A percentile compares a stretch with the other conserved stretches of the same genome.
These are phyloP conservation scores for Formica exsecta DNA, from an alignment of 1,140 invertebrate genomes.

Conservation along the genomic window DNA sequence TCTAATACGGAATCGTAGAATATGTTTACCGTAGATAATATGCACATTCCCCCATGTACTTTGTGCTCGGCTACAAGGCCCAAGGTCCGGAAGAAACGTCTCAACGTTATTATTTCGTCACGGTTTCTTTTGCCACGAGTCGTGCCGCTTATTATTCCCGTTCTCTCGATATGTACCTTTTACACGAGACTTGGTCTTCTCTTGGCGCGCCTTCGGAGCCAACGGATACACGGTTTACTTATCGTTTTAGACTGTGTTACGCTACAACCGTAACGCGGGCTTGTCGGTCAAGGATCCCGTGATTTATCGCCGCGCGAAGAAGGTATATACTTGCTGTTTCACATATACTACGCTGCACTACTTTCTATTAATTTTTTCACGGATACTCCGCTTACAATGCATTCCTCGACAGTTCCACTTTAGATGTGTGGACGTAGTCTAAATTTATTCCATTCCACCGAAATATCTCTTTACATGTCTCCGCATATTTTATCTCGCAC, in stretches of 20 bases:
- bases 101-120: too few relatives aligned
- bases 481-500: not conserved
- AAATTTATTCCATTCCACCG: not conserved
- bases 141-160: not conserved
- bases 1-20: too few relatives aligned
- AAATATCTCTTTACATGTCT: too few relatives aligned
- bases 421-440: not conserved
- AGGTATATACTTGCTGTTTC: conserved; percentile 9
- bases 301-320: conserved; percentile 52
- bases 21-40: too few relatives aligned
- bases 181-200: not conserved
- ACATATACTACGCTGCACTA: conserved; percentile 2
- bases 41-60: too few relatives aligned
- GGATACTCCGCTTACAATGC: not conserved
- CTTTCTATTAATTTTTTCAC: conserved; percentile 9
- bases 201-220: conserved; percentile 1
- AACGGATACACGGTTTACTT: conserved; percentile 20
- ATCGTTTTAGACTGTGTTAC: conserved; percentile 26
- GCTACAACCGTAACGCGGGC: not conserved
- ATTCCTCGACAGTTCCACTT: conserved; percentile 8
- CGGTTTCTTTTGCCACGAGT: too few relatives aligned
- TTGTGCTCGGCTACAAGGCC: too few relatives aligned
- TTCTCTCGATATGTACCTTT: conserved; percentile 67
- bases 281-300: conserved; percentile 58
- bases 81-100: too few relatives aligned